Evolutionary conservation across 2,113 vertebrate species (phyloP).

Genomic region (Corythornis madagascariensis): DNA sequence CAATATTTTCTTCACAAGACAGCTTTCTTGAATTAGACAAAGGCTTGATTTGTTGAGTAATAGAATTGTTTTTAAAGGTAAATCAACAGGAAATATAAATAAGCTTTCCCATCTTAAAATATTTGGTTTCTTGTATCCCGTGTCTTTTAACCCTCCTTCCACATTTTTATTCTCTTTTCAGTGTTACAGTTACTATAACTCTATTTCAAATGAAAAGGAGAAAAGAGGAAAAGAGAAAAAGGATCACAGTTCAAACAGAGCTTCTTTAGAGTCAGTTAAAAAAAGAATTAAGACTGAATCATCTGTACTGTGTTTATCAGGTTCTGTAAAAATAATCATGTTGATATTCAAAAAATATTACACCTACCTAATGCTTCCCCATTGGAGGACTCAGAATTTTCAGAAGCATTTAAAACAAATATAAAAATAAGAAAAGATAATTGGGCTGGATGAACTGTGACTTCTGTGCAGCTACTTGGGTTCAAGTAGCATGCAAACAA

Average conservation of each 20-base stretch:
- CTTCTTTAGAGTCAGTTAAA: neutral
- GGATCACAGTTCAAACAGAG: neutral
- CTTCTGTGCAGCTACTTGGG: neutral
- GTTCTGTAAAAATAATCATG: neutral
- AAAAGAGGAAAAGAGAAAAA: neutral
- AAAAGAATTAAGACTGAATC: neutral
- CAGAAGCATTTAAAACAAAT: neutral
- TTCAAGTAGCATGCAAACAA: slow-evolving; percentile 10
- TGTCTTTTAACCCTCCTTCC: neutral
- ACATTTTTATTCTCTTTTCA: neutral
- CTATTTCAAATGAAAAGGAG: neutral
- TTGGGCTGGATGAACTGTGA: neutral
- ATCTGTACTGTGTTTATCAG: neutral
- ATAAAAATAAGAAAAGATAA: neutral
- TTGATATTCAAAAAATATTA: neutral
- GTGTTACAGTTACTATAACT: neutral
- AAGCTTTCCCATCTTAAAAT: neutral
- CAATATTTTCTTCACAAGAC: neutral
- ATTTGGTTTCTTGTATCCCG: neutral
- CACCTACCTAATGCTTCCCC: neutral
- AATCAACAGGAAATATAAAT: neutral
- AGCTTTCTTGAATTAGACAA: neutral
- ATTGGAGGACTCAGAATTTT: neutral
- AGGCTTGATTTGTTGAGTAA: neutral
- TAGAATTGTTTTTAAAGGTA: neutral